These are phyloP conservation scores for Catostylus mosaicus DNA, from an alignment of 30 jellyfish, hydroid and myxozoan species.

Conservation along the genomic window DNA sequence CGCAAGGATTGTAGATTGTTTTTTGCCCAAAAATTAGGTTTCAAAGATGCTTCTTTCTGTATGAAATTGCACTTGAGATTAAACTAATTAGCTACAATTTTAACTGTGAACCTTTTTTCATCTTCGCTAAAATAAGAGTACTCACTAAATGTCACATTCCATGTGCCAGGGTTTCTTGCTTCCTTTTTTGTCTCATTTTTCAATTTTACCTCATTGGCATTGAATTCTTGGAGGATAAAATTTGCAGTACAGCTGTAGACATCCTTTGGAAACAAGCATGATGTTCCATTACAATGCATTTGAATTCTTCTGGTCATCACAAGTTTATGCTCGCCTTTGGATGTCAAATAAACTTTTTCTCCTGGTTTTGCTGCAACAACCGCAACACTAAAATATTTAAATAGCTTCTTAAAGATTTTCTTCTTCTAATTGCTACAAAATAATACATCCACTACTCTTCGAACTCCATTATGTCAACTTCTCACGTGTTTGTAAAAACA, in stretches of 20 bases:
- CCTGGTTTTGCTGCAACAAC: constrained; percentile 18
- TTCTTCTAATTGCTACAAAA: no score
- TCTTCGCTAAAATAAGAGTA: background rate
- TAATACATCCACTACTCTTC: no score
- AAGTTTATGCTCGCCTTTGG: constrained; percentile 24
- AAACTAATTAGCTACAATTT: background rate
- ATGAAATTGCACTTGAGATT: background rate
- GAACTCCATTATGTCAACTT: no score
- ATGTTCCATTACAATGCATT: constrained; percentile 3
- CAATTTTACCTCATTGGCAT: constrained; percentile 5
- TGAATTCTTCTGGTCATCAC: background rate
- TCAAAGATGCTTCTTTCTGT: background rate
- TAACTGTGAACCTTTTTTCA: background rate
- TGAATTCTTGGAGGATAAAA: constrained; percentile 4
- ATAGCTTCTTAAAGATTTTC: no score
- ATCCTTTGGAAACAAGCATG: constrained; percentile 49
- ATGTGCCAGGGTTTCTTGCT: constrained; percentile 18
- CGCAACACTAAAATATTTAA: constrained; percentile 8
- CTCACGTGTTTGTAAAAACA: no score
- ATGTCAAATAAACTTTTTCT: constrained; percentile 33
- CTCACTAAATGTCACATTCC: constrained; percentile 23
- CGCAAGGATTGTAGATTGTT: background rate
- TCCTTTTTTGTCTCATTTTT: background rate
- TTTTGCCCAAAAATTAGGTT: background rate
- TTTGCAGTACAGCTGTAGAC: constrained; percentile 11